Conservation (phyloP, 2,113 vertebrate species). For the Pangasianodon hypophthalmus region DNA sequence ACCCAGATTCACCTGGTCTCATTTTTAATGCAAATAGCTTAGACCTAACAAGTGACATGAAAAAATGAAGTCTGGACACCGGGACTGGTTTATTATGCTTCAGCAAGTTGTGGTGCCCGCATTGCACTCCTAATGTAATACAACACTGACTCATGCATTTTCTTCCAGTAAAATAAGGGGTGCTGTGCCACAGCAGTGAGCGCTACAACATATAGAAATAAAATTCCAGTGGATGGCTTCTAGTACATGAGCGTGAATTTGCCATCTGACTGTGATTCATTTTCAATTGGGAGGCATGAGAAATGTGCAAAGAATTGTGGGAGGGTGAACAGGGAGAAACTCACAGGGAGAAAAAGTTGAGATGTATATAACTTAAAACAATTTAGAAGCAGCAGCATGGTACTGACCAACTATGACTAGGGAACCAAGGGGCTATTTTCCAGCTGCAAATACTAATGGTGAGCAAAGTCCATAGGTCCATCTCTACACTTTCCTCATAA, state of each 20-base stretch:
- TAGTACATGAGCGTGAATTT: not conserved
- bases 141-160: not conserved
- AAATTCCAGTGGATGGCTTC: not conserved
- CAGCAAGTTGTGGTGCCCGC: not conserved
- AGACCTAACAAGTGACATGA: slow-evolving; percentile 26
- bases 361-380: not conserved
- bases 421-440: not conserved
- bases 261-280: not conserved
- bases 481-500: not conserved
- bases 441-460: not conserved
- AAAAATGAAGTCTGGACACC: slow-evolving; percentile 8
- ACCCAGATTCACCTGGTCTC: slow-evolving; percentile 13
- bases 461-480: not conserved
- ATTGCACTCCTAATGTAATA: slow-evolving; percentile 2
- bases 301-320: not conserved
- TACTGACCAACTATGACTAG: not conserved
- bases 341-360: not conserved
- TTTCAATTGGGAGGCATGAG: not conserved
- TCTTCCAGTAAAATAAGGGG: not conserved
- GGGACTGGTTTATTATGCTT: not conserved
- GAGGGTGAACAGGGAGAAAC: not conserved
- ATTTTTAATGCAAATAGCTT: slow-evolving; percentile 25
- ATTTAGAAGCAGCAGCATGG: not conserved
- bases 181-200: not conserved
- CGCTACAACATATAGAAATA: not conserved